Evolutionary conservation across 2,797 vertebrate species (phyloP).

Genomic region (Gymnothorax reevesii): DNA sequence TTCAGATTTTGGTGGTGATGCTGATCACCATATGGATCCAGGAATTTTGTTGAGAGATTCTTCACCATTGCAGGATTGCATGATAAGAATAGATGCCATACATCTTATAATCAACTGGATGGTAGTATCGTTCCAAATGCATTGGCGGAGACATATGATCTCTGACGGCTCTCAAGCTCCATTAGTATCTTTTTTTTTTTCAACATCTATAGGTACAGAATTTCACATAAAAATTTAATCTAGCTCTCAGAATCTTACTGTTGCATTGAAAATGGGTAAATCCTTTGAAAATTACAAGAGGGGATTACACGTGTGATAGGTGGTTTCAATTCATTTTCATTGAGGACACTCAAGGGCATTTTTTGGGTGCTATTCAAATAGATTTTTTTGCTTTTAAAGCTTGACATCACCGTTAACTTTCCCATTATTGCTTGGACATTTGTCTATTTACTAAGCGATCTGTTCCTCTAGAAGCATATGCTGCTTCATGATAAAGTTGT

Average conservation of each 20-base stretch:
- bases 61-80: too few species aligned
- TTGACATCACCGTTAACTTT: not conserved
- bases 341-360: not conserved
- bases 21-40: too few species aligned
- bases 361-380: not conserved
- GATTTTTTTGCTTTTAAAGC: not conserved
- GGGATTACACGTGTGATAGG: not conserved
- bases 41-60: too few species aligned
- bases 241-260: not conserved
- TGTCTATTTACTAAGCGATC: slow-evolving; percentile 30
- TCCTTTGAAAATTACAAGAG: not conserved
- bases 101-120: too few species aligned
- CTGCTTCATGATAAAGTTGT: slow-evolving; percentile 20
- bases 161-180: too few species aligned
- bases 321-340: not conserved
- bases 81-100: too few species aligned
- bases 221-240: not conserved
- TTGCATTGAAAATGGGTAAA: slow-evolving; percentile 12
- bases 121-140: too few species aligned
- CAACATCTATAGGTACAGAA: not conserved
- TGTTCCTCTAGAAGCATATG: slow-evolving; percentile 4
- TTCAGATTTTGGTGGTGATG: too few species aligned
- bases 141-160: too few species aligned
- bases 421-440: not conserved
- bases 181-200: not conserved